Evolutionary conservation across 1,140 invertebrate genomes (phyloP).

Genomic region (Drosophila mayri): DNA sequence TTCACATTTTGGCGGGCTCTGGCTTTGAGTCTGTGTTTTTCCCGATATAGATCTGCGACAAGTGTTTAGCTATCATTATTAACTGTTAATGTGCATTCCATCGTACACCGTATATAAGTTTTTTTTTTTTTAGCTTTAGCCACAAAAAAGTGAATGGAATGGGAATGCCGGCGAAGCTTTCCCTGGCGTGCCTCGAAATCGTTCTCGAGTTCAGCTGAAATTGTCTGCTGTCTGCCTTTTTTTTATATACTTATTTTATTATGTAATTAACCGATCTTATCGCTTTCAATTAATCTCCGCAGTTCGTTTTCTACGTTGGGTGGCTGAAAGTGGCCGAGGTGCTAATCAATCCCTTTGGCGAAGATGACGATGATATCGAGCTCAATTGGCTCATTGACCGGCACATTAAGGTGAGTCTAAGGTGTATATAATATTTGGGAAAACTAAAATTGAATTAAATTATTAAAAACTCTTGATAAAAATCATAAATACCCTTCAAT

Average conservation of each 20-base stretch:
- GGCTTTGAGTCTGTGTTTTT: constrained; percentile 9
- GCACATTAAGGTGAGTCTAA: constrained; percentile 91
- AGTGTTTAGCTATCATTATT: constrained; percentile 45
- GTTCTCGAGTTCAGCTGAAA: constrained; percentile 44
- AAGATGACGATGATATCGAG: constrained; percentile 98
- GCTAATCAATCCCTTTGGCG: constrained; percentile 96
- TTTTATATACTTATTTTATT: constrained; percentile 5
- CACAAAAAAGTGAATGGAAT: constrained; percentile 61
- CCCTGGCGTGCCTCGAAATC: constrained; percentile 26
- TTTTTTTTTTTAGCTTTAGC: constrained; percentile 4
- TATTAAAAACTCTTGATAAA: background rate
- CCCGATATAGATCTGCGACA: constrained; percentile 35
- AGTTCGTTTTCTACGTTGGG: constrained; percentile 98
- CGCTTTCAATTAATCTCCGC: constrained; percentile 81
- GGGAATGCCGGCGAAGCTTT: constrained; percentile 29
- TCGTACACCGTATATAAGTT: background rate
- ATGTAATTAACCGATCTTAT: constrained; percentile 50
- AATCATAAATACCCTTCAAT: background rate
- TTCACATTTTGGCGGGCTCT: constrained; percentile 13
- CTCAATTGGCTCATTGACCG: constrained; percentile 95
- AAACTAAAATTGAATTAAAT: background rate
- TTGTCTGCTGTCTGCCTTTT: constrained; percentile 2
- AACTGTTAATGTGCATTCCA: constrained; percentile 41
- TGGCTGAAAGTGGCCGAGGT: constrained; percentile 98
- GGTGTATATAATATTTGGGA: background rate